Base-by-base conservation (phyloP, 2,888 invertebrate species). In the Ectobius pallidus region DNA sequence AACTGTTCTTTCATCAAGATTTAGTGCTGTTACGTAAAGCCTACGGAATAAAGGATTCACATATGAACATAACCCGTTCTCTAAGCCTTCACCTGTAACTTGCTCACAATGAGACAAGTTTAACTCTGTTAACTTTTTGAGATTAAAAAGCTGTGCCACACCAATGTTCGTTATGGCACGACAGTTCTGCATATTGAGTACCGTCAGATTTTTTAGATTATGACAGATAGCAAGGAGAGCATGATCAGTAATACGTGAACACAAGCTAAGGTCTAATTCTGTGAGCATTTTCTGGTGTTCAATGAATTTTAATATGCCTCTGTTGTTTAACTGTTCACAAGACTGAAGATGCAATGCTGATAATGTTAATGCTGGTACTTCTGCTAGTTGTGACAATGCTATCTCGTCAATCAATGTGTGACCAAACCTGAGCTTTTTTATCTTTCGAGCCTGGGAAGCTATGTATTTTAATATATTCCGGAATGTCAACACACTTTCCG, bases 401-500 rank as follows among this genome's bases (percentile, higher is more conserved):
- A 85, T 81, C 62, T 90, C 89, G 79, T 91, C 90, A 75, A 93
- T 89, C 0, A 90, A 82, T 1, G 92, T 93, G 72, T 87, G 85
- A 74, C 91, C 90, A 75, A 93, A 88, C 77, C 89, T 85, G 27
- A 93, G 81, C 9, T 84, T 84, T 76, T 87, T 90, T 20, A 93
- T 82, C 42, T 83, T 82, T 46, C 81, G 79, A 4, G 87, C 86
- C 79, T 87, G 87, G 1, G 82, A 81, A 68, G 82, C 81, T 62
- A 92, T 84, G 76, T 88, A 88, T 74, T 86, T 85, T 62, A 89
- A 79, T 34, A 92, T 84, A 78, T 89, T 90, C 77, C 87, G 86
- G 79, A 92, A 93, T 44, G 92, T 92, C 30, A 93, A 81, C 2
- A 92, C 89, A 78, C 90, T 89, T 78, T 91, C 90, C 61, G 90